Evolutionary conservation across 2,797 vertebrate species (phyloP).

Genomic region (Pangasius mekongensis): DNA sequence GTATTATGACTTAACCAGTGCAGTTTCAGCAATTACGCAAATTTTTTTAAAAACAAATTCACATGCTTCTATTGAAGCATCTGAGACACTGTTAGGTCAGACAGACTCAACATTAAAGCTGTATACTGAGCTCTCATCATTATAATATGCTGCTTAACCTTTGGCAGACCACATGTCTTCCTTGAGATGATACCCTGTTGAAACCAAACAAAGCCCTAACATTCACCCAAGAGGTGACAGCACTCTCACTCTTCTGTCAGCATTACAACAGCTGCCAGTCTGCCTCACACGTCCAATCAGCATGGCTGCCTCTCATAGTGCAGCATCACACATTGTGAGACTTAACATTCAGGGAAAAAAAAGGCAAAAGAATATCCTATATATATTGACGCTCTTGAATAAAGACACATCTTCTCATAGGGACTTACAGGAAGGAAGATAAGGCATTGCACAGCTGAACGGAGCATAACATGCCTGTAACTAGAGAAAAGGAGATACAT

Average conservation of each 20-base stretch:
- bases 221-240: conserved; percentile 68
- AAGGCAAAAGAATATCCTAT: background rate
- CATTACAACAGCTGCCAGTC: conserved; percentile 72
- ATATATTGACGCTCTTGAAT: background rate
- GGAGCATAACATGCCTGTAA: background rate
- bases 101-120: background rate
- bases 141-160: conserved; percentile 67
- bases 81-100: background rate
- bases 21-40: background rate
- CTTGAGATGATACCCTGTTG: conserved; percentile 62
- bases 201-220: conserved; percentile 66
- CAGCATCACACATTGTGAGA: background rate
- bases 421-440: conserved; percentile 8
- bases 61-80: background rate
- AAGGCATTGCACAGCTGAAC: background rate
- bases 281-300: conserved; percentile 70
- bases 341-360: background rate
- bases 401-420: background rate
- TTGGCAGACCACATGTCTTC: conserved; percentile 68
- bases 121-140: conserved; percentile 29
- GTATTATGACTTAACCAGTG: background rate
- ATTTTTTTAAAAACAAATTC: background rate
- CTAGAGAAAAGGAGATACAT: background rate
- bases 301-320: conserved; percentile 54
- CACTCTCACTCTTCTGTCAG: conserved; percentile 74